Conservation (phyloP, 2,797 vertebrate species). For the Pelochelys cantorii region DNA sequence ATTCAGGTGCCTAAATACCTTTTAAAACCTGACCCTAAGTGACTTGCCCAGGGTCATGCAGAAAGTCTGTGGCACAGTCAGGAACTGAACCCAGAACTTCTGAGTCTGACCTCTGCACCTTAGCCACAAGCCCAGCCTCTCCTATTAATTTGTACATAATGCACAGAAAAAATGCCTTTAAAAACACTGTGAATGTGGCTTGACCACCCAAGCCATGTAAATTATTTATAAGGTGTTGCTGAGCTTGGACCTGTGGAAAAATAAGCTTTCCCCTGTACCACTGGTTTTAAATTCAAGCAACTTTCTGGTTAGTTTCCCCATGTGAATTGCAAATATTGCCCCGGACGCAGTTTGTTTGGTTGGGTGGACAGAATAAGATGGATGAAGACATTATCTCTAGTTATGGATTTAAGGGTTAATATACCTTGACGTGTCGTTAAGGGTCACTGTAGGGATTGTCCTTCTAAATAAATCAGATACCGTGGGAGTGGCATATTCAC, state of each 20-base stretch:
- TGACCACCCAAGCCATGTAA: accelerated
- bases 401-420: background rate
- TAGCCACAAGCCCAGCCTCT: background rate
- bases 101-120: background rate
- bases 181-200: background rate
- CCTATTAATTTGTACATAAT: background rate
- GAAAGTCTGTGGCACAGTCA: background rate
- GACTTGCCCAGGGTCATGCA: background rate
- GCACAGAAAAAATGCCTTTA: background rate
- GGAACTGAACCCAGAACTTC: background rate
- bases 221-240: background rate
- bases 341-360: background rate
- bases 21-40: background rate
- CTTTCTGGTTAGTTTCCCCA: background rate
- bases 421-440: background rate
- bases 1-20: background rate
- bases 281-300: background rate
- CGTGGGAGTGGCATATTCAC: background rate
- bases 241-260: background rate
- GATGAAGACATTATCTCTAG: background rate
- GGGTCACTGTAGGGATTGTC: background rate
- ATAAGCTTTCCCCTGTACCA: background rate
- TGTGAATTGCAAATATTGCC: accelerated
- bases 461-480: background rate
- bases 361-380: background rate